Base-by-base conservation (phyloP, 2,797 vertebrate genomes). In the Lates japonicus region DNA sequence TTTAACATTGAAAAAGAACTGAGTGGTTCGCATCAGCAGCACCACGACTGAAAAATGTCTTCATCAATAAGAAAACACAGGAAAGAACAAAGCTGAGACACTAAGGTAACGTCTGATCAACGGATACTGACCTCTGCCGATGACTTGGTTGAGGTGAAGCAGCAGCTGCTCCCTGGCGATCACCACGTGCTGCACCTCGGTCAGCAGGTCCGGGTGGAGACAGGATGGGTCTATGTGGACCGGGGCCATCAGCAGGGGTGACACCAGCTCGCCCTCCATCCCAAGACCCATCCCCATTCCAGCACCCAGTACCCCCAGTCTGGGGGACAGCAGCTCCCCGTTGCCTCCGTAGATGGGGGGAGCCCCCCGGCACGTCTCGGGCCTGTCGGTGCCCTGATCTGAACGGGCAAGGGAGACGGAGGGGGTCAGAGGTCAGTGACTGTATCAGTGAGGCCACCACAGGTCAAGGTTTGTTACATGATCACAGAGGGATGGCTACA, bases 171-270 rank as follows among this genome's bases (percentile, higher is more conserved):
- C 97, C 1, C 96, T 93, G 83, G 97, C 96, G 46, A 99, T 99
- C 85, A 99, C 97, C 84, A 99, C 97, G 0, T 98, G 97, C 94
- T 99, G 97, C 75, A 99, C 97, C 87, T 98, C 98, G 49, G 97
- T 97, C 87, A 99, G 96, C 85, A 99, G 94, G 85, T 99, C 98
- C 0, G 98, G 97, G 91, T 98, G 98, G 79, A 99, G 95, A 90
- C 96, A 95, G 78, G 95, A 95, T 64, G 97, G 96, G 92, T 98
- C 97, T 78, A 99, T 98, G 89, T 97, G 97, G 49, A 98, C 96
- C 0, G 94, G 95, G 10, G 95, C 95, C 70, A 97, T 96, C 87
- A 99, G 94, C 79, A 99, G 94, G 0, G 98, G 98, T 1, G 97
- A 97, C 81, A 97, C 95, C 92, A 97, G 94, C 82, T 99, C 97